phyloP scores from a whole-genome alignment of 2,797 vertebrate genomes.

The Centropyge bicolor region DNA sequence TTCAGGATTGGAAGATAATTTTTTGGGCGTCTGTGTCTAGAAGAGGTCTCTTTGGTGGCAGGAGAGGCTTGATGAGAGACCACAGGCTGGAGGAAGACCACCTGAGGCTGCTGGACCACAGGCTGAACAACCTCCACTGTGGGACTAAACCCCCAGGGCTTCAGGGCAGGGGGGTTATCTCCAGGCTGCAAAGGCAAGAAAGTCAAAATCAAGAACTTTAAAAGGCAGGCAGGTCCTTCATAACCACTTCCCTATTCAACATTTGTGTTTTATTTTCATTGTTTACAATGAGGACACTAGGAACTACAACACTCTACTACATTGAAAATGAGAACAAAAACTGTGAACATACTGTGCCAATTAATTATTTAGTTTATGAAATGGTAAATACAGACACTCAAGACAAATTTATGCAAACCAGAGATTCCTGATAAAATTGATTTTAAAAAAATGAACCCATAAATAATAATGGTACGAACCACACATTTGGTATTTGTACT shows the following conservation, averaged over 20 bases:
- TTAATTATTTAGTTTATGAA: neutral
- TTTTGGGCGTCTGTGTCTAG: conserved; percentile 86
- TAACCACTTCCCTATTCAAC: neutral
- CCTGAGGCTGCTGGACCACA: conserved; percentile 85
- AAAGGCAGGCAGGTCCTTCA: neutral
- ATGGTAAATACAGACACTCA: neutral
- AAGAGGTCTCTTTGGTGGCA: conserved; percentile 70
- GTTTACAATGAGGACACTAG: neutral
- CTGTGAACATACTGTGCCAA: neutral
- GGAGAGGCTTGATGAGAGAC: conserved; percentile 81
- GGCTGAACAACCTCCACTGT: conserved; percentile 83
- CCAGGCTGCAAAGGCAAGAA: conserved; percentile 76
- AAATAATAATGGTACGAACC: too few species aligned
- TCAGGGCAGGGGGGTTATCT: conserved; percentile 80
- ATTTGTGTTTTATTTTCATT: neutral
- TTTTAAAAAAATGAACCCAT: neutral
- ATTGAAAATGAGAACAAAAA: neutral
- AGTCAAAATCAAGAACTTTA: conserved; percentile 7
- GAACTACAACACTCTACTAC: neutral
- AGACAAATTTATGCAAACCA: neutral
- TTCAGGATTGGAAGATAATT: conserved; percentile 93
- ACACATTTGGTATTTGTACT: neutral
- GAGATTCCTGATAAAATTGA: neutral
- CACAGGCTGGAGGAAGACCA: conserved; percentile 81
- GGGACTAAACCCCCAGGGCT: conserved; percentile 89